Percentiles rank a stretch among this genome's conserved stretches.
phyloP scores from a whole-genome alignment of 2,113 vertebrate species.

The Bubo scandiacus region DNA sequence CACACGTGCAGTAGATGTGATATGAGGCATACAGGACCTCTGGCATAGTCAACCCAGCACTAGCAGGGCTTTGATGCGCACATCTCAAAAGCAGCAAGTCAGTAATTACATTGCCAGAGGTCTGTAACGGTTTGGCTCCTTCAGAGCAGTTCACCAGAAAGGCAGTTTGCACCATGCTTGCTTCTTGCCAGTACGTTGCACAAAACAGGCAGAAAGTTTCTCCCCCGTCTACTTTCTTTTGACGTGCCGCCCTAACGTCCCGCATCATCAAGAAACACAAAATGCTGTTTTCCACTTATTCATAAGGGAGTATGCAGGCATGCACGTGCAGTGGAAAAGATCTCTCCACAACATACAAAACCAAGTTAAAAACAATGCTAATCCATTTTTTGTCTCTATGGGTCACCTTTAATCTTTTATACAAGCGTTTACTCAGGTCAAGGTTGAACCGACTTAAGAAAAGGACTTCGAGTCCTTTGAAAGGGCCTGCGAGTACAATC shows the following conservation, averaged over 20 bases:
- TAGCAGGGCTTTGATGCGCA: not conserved
- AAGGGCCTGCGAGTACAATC: not conserved
- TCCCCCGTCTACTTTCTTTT: not conserved
- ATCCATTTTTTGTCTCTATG: not conserved
- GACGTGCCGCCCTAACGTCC: accelerated
- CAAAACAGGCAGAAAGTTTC: not conserved
- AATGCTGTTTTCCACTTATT: not conserved
- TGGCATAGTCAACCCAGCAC: accelerated
- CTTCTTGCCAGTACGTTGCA: accelerated
- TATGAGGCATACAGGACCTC: accelerated
- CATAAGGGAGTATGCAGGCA: not conserved
- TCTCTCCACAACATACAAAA: not conserved
- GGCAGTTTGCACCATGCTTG: accelerated
- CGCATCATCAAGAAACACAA: not conserved
- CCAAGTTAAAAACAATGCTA: not conserved
- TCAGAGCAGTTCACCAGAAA: not conserved
- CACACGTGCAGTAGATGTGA: accelerated
- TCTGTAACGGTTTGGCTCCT: not conserved
- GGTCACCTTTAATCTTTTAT: conserved; percentile 8
- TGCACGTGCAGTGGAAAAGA: accelerated
- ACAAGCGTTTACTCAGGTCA: not conserved
- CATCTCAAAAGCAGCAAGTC: not conserved
- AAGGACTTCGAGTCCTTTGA: conserved; percentile 12
- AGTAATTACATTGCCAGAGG: not conserved
- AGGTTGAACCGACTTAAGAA: conserved; percentile 12